Conservation (phyloP, 2,888 invertebrate species). For the Tetranychus truncatus region DNA sequence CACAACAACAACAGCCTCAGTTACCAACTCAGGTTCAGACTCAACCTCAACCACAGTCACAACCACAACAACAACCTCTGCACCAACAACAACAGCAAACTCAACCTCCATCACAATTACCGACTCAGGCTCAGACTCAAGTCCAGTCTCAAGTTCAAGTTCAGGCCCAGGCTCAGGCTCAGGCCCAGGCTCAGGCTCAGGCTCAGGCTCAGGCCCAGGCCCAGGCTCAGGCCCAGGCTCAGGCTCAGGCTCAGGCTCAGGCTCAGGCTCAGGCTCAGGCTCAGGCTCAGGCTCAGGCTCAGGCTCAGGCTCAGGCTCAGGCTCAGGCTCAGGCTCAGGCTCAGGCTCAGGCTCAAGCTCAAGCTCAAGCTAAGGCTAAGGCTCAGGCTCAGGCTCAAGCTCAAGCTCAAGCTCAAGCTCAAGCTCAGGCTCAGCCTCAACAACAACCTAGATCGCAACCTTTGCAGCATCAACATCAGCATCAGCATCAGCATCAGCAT, state of each 20-base stretch:
- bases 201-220: background rate
- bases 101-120: background rate
- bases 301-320: background rate
- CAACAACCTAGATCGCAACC: background rate
- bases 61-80: background rate
- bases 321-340: background rate
- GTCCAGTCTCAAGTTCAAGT: background rate
- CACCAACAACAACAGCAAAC: background rate
- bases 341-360: background rate
- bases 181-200: background rate
- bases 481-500: conserved; percentile 12
- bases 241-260: background rate
- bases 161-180: background rate
- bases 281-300: background rate
- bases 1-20: conserved; percentile 15
- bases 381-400: no score
- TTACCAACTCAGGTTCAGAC: background rate
- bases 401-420: no score
- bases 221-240: background rate
- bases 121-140: background rate
- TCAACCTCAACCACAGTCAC: conserved; percentile 5
- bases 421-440: background rate
- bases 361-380: background rate
- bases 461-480: background rate
- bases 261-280: background rate